Percentiles rank a stretch among this genome's conserved stretches.
These are phyloP conservation scores for Cairina moschata DNA, from an alignment of 2,113 vertebrate genomes.

Conservation along the genomic window DNA sequence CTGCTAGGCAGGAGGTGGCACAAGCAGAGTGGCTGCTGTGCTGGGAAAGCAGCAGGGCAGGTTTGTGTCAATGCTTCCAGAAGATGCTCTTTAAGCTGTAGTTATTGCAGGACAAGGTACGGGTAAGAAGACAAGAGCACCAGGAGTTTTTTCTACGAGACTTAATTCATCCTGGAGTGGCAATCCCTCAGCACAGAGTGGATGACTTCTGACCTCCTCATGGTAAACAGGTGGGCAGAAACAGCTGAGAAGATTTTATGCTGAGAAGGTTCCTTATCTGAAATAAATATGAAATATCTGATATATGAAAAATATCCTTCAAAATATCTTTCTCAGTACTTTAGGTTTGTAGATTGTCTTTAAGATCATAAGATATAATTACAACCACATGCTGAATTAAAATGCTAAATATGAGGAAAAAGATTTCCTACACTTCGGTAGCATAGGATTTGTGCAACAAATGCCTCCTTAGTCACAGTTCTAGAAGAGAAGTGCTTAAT, in stretches of 20 bases:
- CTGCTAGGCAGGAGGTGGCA: neutral
- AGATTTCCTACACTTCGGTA: neutral
- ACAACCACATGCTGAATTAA: neutral
- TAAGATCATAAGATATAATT: neutral
- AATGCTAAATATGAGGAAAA: neutral
- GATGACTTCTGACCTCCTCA: neutral
- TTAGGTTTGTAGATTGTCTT: neutral
- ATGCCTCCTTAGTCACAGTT: neutral
- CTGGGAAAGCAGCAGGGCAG: neutral
- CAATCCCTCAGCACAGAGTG: neutral
- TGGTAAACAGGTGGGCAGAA: neutral
- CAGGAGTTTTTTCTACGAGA: neutral
- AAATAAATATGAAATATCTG: too few relatives aligned
- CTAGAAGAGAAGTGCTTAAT: neutral
- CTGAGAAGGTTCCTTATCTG: too few relatives aligned
- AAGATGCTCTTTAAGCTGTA: neutral
- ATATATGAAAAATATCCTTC: neutral
- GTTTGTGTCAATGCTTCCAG: neutral
- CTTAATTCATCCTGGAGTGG: neutral
- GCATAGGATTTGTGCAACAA: neutral
- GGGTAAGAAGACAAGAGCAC: neutral
- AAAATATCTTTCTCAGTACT: neutral
- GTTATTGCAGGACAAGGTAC: neutral
- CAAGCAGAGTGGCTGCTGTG: neutral
- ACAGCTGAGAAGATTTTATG: too few relatives aligned